These are phyloP conservation scores for Triplophysa siluroides DNA, from an alignment of 2,113 vertebrate species.

Conservation along the genomic window DNA sequence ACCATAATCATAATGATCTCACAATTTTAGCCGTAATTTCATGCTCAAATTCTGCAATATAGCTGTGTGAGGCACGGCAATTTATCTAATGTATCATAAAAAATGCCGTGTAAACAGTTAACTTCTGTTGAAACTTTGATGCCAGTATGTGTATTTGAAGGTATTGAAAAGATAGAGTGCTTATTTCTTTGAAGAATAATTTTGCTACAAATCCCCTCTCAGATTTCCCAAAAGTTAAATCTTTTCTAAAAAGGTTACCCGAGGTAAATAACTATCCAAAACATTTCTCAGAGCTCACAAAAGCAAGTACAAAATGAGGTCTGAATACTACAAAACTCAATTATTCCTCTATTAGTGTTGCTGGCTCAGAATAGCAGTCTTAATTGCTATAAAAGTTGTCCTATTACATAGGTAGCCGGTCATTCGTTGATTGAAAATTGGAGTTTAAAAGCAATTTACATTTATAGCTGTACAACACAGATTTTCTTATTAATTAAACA, in stretches of 20 bases:
- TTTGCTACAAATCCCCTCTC: slow-evolving; percentile 4
- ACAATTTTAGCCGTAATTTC: slow-evolving; percentile 10
- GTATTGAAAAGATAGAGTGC: neutral
- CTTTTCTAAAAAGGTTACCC: slow-evolving; percentile 13
- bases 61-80: neutral
- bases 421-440: neutral
- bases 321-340: slow-evolving; percentile 21
- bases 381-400: neutral
- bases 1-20: slow-evolving; percentile 9
- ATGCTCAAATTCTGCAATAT: slow-evolving; percentile 16
- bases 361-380: neutral
- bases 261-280: neutral
- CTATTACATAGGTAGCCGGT: neutral
- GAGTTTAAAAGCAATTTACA: neutral
- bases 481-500: neutral
- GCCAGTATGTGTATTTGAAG: neutral
- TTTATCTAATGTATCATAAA: slow-evolving; percentile 2
- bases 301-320: neutral
- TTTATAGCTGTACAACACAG: neutral
- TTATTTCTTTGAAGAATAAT: slow-evolving; percentile 5
- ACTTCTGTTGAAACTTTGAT: neutral
- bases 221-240: neutral
- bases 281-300: slow-evolving; percentile 1
- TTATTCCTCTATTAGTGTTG: neutral
- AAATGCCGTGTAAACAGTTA: neutral